A percentile compares a stretch with the other conserved stretches of the same genome.
Conservation (phyloP, 2,113 vertebrate genomes). For the Mus spicilegus region DNA sequence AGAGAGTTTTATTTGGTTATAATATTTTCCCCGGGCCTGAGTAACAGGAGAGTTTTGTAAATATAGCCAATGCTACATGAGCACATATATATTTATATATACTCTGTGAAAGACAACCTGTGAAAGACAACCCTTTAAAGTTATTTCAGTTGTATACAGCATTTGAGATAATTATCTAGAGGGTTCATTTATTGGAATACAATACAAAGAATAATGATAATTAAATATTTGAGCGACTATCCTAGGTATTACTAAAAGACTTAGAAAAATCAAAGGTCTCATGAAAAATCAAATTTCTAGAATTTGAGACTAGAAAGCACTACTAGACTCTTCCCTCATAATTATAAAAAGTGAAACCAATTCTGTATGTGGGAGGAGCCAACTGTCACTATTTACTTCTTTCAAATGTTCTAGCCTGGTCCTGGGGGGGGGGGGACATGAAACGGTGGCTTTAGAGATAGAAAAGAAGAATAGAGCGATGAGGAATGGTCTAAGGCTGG, state of each 20-base stretch:
- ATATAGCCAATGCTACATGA: constrained; percentile 63
- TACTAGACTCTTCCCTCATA: neutral
- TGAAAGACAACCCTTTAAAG: constrained; percentile 5
- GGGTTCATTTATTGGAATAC: constrained; percentile 56
- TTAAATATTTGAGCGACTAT: constrained; percentile 17
- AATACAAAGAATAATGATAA: constrained; percentile 33
- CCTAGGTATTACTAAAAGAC: neutral
- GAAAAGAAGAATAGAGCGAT: neutral
- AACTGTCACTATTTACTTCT: constrained; percentile 8
- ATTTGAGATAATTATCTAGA: constrained; percentile 57
- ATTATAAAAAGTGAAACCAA: neutral
- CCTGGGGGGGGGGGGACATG: neutral
- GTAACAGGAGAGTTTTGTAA: constrained; percentile 47
- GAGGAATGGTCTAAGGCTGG: neutral
- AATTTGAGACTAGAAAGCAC: neutral
- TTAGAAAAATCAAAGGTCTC: constrained; percentile 19
- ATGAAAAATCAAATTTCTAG: neutral
- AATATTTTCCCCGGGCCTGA: constrained; percentile 24
- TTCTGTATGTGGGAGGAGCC: neutral
- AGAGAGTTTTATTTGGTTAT: constrained; percentile 34
- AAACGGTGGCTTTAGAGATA: neutral
- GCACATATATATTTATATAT: constrained; percentile 44
- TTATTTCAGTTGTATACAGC: constrained; percentile 42
- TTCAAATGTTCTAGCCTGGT: constrained; percentile 7
- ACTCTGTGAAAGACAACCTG: neutral